These are phyloP conservation scores for Asteroscopus sphinx DNA, from an alignment of 2,888 invertebrate genomes.

Conservation along the genomic window DNA sequence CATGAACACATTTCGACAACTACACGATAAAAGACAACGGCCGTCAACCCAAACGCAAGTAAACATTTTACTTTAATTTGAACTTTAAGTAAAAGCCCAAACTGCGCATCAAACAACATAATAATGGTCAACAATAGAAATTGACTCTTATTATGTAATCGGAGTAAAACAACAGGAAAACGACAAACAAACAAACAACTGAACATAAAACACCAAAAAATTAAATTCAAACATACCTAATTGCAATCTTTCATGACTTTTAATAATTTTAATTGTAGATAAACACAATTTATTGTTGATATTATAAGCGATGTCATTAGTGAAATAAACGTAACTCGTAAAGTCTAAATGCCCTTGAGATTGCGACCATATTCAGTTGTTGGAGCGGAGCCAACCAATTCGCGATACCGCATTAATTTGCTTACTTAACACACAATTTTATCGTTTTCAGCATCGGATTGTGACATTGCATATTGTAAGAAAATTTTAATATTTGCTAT, in stretches of 20 bases:
- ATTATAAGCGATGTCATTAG: constrained; percentile 21
- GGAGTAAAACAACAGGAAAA: constrained; percentile 8
- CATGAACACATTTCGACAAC: too few species aligned
- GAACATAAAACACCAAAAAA: too few species aligned
- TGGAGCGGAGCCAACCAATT: constrained; percentile 80
- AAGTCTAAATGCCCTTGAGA: constrained; percentile 78
- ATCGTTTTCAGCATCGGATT: constrained; percentile 56
- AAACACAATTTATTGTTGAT: constrained; percentile 34
- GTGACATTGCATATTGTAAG: constrained; percentile 51
- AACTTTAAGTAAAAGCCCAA: constrained; percentile 14
- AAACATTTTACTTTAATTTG: constrained; percentile 16
- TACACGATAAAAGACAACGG: too few species aligned
- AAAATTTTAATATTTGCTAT: constrained; percentile 37
- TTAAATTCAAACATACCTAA: constrained; percentile 17
- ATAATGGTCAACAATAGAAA: constrained; percentile 16
- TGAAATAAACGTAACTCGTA: constrained; percentile 65
- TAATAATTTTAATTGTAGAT: constrained; percentile 23
- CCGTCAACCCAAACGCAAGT: constrained; percentile 6
- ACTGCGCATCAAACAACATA: constrained; percentile 6
- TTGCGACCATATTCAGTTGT: constrained; percentile 69
- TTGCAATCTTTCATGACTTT: constrained; percentile 22
- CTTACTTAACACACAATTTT: constrained; percentile 63
- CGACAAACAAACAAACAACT: too few species aligned
- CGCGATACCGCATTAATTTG: constrained; percentile 75
- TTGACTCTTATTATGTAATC: constrained; percentile 2